Base-by-base conservation (phyloP, 2,888 invertebrate genomes). In the Eudasyphora cyanicolor region DNA sequence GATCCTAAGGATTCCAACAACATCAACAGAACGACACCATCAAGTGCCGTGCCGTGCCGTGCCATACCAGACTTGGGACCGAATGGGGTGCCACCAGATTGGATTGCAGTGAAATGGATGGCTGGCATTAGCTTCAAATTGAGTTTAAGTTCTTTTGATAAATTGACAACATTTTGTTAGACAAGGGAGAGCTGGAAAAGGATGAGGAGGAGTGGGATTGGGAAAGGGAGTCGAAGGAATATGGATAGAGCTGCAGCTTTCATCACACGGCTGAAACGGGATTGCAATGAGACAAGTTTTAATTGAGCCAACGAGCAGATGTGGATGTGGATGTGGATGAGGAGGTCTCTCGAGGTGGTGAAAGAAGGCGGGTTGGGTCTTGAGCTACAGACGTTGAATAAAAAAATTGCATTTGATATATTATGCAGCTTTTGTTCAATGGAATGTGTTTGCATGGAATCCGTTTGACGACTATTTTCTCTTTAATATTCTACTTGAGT, bases 101-200 rank as follows among this genome's bases (percentile, higher is more conserved):
- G 4, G 29, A 2, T 60, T 27, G 60, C 24, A 29, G 17, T 29
- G 60, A 17, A 60, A 60, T 60, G 60, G n/a, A 60, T 60, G 60
- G 60, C 60, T 60, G 60, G 29, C 60, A 60, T 60, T 60, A 60
- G 60, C 60, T 60, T 60, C 60, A 60, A 60, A 60, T 60, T 60
- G 60, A 60, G 60, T 60, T 60, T 60, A 60, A 60, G 60, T 60
- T 60, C 60, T 60, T 17, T 60, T 60, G 60, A 60, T 60, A 60
- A 60, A 60, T 60, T 60, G 60, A 60, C 60, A 60, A 29, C 60
- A 60, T 60, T 60, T 60, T 60, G 60, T 60, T 60, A 29, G 29
- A 12, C 24, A 27, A 45, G n/a, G 45, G 45, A 45, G 12, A 45
- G 4, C 12, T 6, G 45, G n/a, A 45, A 45, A 49, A 45, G 2